Evolutionary conservation across 2,113 vertebrate genomes (phyloP).

Genomic region (Enhydra lutris): DNA sequence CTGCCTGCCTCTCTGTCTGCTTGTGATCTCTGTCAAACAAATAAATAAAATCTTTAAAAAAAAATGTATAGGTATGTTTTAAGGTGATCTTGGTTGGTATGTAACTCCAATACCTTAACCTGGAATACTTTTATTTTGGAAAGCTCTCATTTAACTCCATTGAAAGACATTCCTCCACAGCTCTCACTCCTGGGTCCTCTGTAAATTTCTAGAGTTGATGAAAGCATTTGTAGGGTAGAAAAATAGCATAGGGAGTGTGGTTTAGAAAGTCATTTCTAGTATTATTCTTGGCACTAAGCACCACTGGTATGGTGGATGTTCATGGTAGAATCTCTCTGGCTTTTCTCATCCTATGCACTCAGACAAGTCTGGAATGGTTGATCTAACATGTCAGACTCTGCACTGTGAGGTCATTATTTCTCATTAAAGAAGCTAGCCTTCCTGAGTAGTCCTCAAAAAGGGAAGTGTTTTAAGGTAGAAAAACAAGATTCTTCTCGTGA

Average conservation of each 20-base stretch:
- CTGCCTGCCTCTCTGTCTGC: too few relatives aligned
- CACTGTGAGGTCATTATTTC: background rate
- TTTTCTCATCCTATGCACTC: background rate
- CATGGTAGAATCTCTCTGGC: background rate
- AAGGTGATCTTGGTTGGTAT: background rate
- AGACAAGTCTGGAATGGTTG: background rate
- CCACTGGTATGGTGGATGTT: background rate
- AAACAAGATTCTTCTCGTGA: background rate
- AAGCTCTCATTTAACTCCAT: background rate
- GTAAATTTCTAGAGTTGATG: background rate
- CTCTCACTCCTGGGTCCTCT: background rate
- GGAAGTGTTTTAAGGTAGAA: background rate
- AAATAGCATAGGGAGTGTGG: background rate
- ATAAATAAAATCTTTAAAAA: too few relatives aligned
- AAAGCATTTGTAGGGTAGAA: background rate
- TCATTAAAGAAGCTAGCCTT: background rate
- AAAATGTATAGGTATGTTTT: background rate
- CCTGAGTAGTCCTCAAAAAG: background rate
- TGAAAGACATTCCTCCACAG: background rate
- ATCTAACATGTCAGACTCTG: rapidly evolving
- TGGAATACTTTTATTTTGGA: background rate
- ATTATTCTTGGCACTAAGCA: background rate
- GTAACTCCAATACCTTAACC: background rate
- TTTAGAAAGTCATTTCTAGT: background rate
- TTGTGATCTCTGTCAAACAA: too few relatives aligned